Conservation (phyloP, 2,888 invertebrate genomes). For the Amiota minor region DNA sequence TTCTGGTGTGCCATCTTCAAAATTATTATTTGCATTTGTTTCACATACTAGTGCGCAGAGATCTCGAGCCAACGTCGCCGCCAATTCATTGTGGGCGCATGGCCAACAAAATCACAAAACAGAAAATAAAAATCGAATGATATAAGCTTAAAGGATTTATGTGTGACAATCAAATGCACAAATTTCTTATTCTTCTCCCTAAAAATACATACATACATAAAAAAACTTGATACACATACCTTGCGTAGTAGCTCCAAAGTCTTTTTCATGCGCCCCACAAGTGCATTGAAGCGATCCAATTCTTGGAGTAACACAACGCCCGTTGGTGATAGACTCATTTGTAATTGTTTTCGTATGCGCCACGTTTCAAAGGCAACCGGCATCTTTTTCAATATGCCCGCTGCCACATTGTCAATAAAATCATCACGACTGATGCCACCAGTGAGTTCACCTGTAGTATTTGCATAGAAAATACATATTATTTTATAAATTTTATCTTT, state of each 20-base stretch:
- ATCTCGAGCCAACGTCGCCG: conserved; percentile 33
- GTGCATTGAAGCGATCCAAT: conserved; percentile 88
- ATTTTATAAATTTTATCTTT: conserved; percentile 20
- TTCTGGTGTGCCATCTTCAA: background rate
- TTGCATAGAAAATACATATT: conserved; percentile 21
- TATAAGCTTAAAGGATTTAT: conserved; percentile 64
- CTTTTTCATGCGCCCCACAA: conserved; percentile 81
- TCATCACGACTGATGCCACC: conserved; percentile 88
- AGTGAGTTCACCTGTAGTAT: conserved; percentile 77
- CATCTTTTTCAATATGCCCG: conserved; percentile 84
- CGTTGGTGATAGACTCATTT: conserved; percentile 86
- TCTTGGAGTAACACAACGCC: conserved; percentile 92
- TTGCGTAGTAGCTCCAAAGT: conserved; percentile 84
- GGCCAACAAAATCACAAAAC: conserved; percentile 53
- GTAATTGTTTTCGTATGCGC: conserved; percentile 85
- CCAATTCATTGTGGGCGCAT: conserved; percentile 48
- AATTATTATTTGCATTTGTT: conserved; percentile 45
- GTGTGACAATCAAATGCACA: conserved; percentile 51
- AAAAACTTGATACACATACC: conserved; percentile 49
- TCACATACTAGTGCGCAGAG: background rate
- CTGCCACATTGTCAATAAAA: conserved; percentile 85
- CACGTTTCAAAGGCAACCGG: conserved; percentile 86
- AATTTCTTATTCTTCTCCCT: conserved; percentile 27
- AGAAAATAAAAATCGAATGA: conserved; percentile 37
- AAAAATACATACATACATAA: background rate